phyloP scores from a whole-genome alignment of 1,140 invertebrate species.

The Meloidogyne chitwoodi region DNA sequence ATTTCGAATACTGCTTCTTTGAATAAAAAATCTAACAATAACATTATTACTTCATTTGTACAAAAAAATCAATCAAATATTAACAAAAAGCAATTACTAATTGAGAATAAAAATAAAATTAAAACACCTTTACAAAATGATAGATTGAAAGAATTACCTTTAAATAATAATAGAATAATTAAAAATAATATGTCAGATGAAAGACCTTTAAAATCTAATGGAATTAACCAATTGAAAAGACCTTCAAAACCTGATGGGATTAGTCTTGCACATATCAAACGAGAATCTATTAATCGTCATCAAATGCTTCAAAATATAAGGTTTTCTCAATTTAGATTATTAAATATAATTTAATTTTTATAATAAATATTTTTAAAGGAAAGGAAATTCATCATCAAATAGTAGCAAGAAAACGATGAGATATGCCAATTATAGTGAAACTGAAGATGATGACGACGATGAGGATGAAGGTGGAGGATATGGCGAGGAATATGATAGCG shows the following conservation, averaged over 20 bases:
- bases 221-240: not conserved
- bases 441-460: slow-evolving; percentile 35
- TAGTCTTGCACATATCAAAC: slow-evolving; percentile 22
- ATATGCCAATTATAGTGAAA: slow-evolving; percentile 34
- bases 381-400: not conserved
- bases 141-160: not conserved
- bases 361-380: not conserved
- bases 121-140: not conserved
- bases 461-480: not conserved
- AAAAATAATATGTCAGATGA: not conserved
- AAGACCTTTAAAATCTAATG: not conserved
- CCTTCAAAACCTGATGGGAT: not conserved
- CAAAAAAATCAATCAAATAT: not conserved
- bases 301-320: slow-evolving; percentile 10
- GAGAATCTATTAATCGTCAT: not conserved
- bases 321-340: not conserved
- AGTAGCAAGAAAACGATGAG: not conserved
- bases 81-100: not conserved
- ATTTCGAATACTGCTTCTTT: not conserved
- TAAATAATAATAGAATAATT: not conserved
- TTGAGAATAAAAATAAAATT: not conserved
- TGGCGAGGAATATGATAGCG: slow-evolving; percentile 46
- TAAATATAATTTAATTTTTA: not conserved
- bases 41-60: not conserved
- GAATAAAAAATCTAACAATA: not conserved